These are phyloP conservation scores for Akabosia matsudoensis DNA, from an alignment of 1,140 invertebrate genomes.

Conservation along the genomic window DNA sequence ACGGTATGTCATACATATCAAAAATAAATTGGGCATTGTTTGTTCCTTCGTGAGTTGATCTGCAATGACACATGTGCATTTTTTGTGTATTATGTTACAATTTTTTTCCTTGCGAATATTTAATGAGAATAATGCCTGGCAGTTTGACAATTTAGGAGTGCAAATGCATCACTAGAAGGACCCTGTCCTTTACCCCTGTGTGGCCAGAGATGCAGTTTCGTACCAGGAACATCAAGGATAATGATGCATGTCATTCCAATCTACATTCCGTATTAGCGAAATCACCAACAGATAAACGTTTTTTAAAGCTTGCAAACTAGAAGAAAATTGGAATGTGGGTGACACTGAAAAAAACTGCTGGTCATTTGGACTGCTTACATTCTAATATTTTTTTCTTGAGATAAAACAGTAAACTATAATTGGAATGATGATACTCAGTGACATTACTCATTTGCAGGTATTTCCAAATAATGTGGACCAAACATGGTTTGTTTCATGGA, in stretches of 20 bases:
- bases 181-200: no score
- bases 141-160: not conserved
- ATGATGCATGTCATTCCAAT: not conserved
- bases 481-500: conserved; percentile 2
- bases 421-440: not conserved
- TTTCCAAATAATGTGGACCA: conserved; percentile 5
- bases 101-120: not conserved
- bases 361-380: no score
- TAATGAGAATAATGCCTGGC: not conserved
- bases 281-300: no score
- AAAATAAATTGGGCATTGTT: no score
- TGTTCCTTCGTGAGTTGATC: not conserved
- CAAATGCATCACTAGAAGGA: no score
- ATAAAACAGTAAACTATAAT: conserved; percentile 1
- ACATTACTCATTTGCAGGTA: not conserved
- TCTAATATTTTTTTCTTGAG: not conserved
- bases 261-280: not conserved
- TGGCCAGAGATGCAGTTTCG: no score
- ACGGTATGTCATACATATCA: no score
- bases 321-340: conserved; percentile 2
- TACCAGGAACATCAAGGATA: no score
- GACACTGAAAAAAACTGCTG: conserved; percentile 14
- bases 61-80: not conserved
- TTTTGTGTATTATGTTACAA: not conserved
- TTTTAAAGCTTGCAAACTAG: no score